Conservation (phyloP, 1,140 invertebrate species). For the Musca domestica region DNA sequence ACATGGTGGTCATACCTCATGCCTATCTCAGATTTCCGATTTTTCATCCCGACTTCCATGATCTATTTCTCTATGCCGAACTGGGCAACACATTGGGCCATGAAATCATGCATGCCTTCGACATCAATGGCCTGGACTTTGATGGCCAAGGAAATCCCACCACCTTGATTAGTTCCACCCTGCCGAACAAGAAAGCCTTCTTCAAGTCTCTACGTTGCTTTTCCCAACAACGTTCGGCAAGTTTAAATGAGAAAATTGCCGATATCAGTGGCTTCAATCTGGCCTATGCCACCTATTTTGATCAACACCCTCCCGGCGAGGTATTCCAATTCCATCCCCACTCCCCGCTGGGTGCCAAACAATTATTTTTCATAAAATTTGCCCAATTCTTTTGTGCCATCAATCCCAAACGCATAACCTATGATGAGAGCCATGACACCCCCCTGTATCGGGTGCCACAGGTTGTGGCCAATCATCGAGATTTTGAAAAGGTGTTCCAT, state of each 20-base stretch:
- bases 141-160: conserved; percentile 35
- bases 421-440: conserved; percentile 20
- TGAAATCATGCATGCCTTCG: conserved; percentile 43
- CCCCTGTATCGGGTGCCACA: conserved; percentile 8
- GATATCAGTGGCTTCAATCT: conserved; percentile 44
- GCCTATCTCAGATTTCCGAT: conserved; percentile 41
- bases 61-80: conserved; percentile 41
- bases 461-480: conserved; percentile 10
- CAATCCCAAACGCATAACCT: not conserved
- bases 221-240: not conserved
- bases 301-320: not conserved
- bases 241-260: conserved; percentile 26
- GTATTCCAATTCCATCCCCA: not conserved
- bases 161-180: not conserved
- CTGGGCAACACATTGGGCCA: conserved; percentile 44
- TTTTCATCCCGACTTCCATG: conserved; percentile 36
- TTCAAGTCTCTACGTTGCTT: not conserved
- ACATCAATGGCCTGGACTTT: conserved; percentile 40
- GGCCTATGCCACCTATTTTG: conserved; percentile 27
- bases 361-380: conserved; percentile 41
- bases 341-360: not conserved
- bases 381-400: conserved; percentile 43
- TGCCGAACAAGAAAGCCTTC: not conserved
- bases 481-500: conserved; percentile 1
- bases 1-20: conserved; percentile 41